Evolutionary conservation across 2,888 invertebrate species (phyloP), one percentile per base, ranked within the genome.

Genomic region (Troides aeacus): DNA sequence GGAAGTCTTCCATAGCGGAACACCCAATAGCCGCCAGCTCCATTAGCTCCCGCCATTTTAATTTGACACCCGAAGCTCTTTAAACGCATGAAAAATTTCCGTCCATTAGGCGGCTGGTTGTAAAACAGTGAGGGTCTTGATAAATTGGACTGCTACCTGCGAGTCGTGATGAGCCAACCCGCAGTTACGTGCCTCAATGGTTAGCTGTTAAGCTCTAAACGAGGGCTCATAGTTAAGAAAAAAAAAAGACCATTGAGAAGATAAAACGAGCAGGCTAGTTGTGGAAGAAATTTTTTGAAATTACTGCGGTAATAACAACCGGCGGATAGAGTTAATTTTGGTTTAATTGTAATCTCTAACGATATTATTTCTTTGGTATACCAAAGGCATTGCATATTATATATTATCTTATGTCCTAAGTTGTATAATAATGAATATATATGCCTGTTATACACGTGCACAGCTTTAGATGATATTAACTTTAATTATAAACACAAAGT

Each of bases 131-230:
- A 72, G 72, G 88, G 50, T 83, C 87, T 71, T 68, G 72, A 72
- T 79, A 74, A 66, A 58, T 78, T 87, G 88, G 90, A 67, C 81
- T 72, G 79, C 81, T 80, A 84, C 84, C 84, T 85, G 83, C 82
- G 83, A 83, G 77, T 82, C 79, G 85, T 84, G 89, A 90, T 87
- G 88, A 88, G 86, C 85, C 84, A 80, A 84, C 84, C 85, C 78
- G 83, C 83, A 80, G 85, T 86, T 84, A 85, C 81, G 84, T 84
- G 80, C 81, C 81, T 85, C 84, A 84, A 89, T 87, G 81, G 85
- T 77, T 77, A 82, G 87, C 82, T 81, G 86, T 89, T 87, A 88
- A 87, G 84, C 82, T 79, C 78, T 80, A 81, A 87, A 84, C 81
- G 86, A 80, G 78, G 80, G 79, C 80, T 82, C 84, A 82, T 78